These are phyloP conservation scores for Drosophila parvula DNA, from an alignment of 1,140 invertebrate genomes.

Conservation along the genomic window DNA sequence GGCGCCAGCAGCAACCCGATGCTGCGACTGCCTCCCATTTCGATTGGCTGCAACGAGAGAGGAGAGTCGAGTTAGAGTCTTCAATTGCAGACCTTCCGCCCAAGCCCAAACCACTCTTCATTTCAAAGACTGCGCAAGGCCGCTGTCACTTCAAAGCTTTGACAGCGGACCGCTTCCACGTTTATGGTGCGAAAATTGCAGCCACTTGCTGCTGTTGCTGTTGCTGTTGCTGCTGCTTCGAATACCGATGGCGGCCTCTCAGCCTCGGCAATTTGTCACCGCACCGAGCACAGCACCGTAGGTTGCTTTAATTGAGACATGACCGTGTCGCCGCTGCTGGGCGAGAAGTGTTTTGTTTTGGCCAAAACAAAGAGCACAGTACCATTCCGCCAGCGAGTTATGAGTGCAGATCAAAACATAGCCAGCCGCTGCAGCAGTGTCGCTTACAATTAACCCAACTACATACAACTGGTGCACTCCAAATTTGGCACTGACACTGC, in stretches of 20 bases:
- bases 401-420: slow-evolving; percentile 31
- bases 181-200: slow-evolving; percentile 58
- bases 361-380: slow-evolving; percentile 33
- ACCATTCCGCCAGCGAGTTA: slow-evolving; percentile 33
- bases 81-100: slow-evolving; percentile 45
- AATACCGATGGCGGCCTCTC: slow-evolving; percentile 13
- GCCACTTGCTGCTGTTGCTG: slow-evolving; percentile 31
- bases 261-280: slow-evolving; percentile 50
- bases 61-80: slow-evolving; percentile 1
- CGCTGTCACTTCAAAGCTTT: slow-evolving; percentile 46
- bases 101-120: slow-evolving; percentile 41
- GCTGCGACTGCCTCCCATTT: slow-evolving; percentile 40
- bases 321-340: slow-evolving; percentile 41
- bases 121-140: slow-evolving; percentile 49
- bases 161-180: slow-evolving; percentile 42
- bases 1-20: slow-evolving; percentile 41
- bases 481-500: slow-evolving; percentile 41
- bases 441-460: slow-evolving; percentile 51
- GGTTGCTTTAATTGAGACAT: slow-evolving; percentile 62
- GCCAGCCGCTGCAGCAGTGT: slow-evolving; percentile 27
- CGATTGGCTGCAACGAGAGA: slow-evolving; percentile 27
- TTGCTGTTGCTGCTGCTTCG: slow-evolving; percentile 1
- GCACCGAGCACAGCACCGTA: slow-evolving; percentile 27
- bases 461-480: slow-evolving; percentile 33
- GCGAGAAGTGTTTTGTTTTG: slow-evolving; percentile 58